phyloP scores from a whole-genome alignment of 2,888 invertebrate species.

The Ornithoptera priamus region DNA sequence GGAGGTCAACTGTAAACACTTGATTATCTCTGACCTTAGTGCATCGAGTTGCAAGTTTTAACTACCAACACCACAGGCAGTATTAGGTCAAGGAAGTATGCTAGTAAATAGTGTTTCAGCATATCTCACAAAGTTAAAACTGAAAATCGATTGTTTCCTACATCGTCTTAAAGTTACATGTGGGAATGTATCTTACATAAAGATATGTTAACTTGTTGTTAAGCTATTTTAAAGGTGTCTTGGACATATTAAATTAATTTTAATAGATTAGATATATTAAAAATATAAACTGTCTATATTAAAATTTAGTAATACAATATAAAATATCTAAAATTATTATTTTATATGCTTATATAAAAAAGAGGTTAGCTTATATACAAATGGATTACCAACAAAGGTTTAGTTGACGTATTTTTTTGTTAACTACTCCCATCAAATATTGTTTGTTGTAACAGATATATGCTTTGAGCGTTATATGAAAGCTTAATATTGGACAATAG shows the following conservation, averaged over 20 bases:
- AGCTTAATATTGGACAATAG: not conserved
- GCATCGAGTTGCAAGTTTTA: constrained; percentile 5
- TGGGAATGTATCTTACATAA: not conserved
- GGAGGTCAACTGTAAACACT: constrained; percentile 10
- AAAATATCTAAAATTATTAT: too few relatives aligned
- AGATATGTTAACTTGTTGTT: too few relatives aligned
- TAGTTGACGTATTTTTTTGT: not conserved
- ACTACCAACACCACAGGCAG: constrained; percentile 3
- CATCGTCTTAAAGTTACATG: not conserved
- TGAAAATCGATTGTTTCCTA: not conserved
- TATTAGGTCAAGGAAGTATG: constrained; percentile 20
- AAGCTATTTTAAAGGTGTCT: too few relatives aligned
- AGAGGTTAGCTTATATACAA: not conserved
- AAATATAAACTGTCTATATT: too few relatives aligned
- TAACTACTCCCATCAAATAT: not conserved
- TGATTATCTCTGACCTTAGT: constrained; percentile 17
- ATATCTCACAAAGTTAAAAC: constrained; percentile 5
- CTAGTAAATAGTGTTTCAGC: constrained; percentile 7
- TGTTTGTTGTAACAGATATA: not conserved
- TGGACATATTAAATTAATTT: too few relatives aligned
- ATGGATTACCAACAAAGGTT: not conserved
- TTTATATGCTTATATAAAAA: too few relatives aligned
- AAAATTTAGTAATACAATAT: too few relatives aligned
- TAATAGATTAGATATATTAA: too few relatives aligned
- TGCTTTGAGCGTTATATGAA: too few relatives aligned